Conservation (phyloP, 2,797 vertebrate species). For the Gymnopithys bicolor region DNA sequence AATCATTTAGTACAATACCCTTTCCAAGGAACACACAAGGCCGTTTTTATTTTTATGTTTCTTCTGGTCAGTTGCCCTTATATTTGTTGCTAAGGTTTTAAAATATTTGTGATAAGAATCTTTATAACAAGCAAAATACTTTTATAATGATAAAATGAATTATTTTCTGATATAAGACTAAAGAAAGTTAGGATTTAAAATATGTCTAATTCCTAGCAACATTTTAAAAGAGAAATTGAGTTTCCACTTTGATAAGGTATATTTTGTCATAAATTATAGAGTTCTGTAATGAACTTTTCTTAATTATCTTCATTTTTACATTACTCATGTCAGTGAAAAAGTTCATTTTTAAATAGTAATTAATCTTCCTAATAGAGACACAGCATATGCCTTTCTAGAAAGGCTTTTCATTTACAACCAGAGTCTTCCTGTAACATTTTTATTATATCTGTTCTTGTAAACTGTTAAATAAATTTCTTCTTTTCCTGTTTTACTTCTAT, state of each 20-base stretch:
- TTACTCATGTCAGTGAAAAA: not conserved
- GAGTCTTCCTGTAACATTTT: not conserved
- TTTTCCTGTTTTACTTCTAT: not conserved
- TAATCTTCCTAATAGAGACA: not conserved
- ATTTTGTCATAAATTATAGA: not conserved
- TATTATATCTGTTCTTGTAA: not conserved
- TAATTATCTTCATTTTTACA: not conserved
- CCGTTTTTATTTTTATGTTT: not conserved
- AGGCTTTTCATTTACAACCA: not conserved
- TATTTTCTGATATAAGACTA: not conserved
- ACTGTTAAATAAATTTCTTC: not conserved
- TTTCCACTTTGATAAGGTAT: not conserved
- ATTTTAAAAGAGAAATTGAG: not conserved
- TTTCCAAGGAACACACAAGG: not conserved
- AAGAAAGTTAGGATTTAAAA: not conserved
- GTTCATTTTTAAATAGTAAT: not conserved
- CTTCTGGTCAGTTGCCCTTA: not conserved
- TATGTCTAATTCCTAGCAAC: not conserved
- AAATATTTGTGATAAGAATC: not conserved
- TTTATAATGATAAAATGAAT: not conserved
- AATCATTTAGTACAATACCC: not conserved
- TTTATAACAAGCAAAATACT: not conserved
- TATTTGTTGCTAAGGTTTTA: not conserved
- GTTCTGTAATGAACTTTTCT: not conserved
- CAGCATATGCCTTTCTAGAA: not conserved